phyloP scores from a whole-genome alignment of 2,797 vertebrate species.

The Lemur catta region DNA sequence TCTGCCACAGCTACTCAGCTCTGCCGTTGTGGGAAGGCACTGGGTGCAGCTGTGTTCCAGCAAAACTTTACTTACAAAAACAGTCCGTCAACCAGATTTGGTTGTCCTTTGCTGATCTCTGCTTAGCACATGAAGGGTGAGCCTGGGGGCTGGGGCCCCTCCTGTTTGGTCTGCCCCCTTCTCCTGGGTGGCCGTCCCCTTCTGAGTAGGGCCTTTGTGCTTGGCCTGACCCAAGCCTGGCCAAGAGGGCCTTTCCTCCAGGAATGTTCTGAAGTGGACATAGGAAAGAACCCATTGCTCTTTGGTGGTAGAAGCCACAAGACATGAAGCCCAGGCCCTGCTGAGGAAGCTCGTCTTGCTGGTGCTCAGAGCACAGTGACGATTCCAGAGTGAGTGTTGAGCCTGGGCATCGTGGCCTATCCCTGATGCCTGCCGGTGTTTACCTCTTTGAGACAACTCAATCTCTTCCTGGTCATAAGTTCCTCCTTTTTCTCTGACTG shows the following conservation, averaged over 20 bases:
- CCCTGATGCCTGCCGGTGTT: too few species aligned
- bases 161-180: neutral
- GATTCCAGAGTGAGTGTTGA: rapidly evolving
- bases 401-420: too few species aligned
- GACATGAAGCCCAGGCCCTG: neutral
- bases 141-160: neutral
- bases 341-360: neutral
- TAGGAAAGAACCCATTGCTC: neutral
- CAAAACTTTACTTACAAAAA: neutral
- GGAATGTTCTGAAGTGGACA: neutral
- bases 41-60: neutral
- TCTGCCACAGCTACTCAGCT: neutral
- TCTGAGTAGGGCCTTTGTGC: neutral
- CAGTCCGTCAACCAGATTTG: neutral
- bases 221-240: neutral
- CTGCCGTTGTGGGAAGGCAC: neutral
- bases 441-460: neutral
- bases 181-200: rapidly evolving
- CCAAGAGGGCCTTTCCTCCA: neutral
- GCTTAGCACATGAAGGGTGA: neutral
- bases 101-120: neutral
- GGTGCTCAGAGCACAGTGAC: neutral
- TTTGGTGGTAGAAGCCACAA: neutral
- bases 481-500: neutral
- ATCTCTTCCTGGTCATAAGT: neutral